phyloP scores from a whole-genome alignment of 35 echinoderm and acorn worm genomes.

The Apostichopus californicus region DNA sequence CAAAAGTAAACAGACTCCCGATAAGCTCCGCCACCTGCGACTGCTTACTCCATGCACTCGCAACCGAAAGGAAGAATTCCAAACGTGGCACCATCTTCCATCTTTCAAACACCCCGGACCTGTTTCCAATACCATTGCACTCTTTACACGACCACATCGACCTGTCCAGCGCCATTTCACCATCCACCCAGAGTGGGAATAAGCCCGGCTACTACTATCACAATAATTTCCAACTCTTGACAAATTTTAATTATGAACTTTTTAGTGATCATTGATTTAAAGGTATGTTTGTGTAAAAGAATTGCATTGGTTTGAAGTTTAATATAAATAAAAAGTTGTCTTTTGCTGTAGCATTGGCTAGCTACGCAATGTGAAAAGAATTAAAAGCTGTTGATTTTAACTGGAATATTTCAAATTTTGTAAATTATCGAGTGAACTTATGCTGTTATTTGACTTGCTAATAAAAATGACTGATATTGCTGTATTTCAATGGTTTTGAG shows the following conservation, averaged over 20 bases:
- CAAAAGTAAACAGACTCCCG: constrained; percentile 48
- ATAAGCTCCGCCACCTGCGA: constrained; percentile 70
- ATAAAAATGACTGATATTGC: neutral
- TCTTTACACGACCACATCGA: constrained; percentile 91
- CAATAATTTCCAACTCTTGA: neutral
- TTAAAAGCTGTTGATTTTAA: neutral
- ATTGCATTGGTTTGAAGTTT: no score
- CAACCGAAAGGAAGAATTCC: constrained; percentile 71
- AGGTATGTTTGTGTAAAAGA: neutral
- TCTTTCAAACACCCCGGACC: constrained; percentile 77
- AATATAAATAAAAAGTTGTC: neutral
- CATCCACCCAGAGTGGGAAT: constrained; percentile 99
- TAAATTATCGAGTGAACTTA: neutral
- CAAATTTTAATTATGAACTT: neutral
- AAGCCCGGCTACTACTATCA: neutral
- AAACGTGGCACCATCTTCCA: constrained; percentile 97
- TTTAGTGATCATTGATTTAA: neutral
- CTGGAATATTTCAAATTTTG: neutral
- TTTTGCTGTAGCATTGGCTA: neutral
- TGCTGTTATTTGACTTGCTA: neutral
- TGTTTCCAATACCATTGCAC: constrained; percentile 89
- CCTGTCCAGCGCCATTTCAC: constrained; percentile 90
- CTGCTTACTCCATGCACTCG: constrained; percentile 91
- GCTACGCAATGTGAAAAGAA: neutral
- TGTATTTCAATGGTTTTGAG: neutral